A percentile compares a stretch with the other conserved stretches of the same genome.
Conservation (phyloP, 2,113 vertebrate genomes). For the Corynorhinus townsendii region DNA sequence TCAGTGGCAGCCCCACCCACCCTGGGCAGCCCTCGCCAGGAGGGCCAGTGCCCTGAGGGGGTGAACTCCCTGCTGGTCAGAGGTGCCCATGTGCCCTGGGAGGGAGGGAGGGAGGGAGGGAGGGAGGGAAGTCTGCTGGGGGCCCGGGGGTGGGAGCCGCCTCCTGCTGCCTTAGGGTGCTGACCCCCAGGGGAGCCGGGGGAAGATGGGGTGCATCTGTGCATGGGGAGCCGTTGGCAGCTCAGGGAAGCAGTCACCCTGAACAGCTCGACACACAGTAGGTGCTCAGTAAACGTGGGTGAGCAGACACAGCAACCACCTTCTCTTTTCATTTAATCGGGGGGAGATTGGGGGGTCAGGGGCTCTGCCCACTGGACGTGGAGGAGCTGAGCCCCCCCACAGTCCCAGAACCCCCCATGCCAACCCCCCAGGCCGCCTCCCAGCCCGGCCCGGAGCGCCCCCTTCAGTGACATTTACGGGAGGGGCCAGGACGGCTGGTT, state of each 20-base stretch:
- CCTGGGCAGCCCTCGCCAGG: no score
- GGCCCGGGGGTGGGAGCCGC: rapidly evolving
- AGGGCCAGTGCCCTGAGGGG: neutral
- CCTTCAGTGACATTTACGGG: neutral
- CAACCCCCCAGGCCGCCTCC: no score
- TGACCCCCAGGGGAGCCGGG: neutral
- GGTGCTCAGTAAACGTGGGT: neutral
- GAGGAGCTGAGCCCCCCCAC: neutral
- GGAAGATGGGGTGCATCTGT: neutral
- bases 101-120: neutral
- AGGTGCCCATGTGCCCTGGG: neutral
- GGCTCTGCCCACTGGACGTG: neutral
- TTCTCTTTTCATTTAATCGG: no score
- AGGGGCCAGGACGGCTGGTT: neutral
- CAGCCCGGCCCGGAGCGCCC: neutral
- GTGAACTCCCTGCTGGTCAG: neutral
- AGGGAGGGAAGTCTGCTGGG: neutral
- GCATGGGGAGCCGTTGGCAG: neutral
- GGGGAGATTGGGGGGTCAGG: no score
- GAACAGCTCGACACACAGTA: neutral
- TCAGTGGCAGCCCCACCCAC: rapidly evolving
- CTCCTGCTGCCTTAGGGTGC: no score
- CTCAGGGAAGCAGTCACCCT: no score
- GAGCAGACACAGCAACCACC: neutral
- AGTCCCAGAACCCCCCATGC: neutral